A percentile compares a stretch with the other conserved stretches of the same genome.
Conservation (phyloP, 2,113 vertebrate genomes). For the Calyptommatus sinebrachiatus region DNA sequence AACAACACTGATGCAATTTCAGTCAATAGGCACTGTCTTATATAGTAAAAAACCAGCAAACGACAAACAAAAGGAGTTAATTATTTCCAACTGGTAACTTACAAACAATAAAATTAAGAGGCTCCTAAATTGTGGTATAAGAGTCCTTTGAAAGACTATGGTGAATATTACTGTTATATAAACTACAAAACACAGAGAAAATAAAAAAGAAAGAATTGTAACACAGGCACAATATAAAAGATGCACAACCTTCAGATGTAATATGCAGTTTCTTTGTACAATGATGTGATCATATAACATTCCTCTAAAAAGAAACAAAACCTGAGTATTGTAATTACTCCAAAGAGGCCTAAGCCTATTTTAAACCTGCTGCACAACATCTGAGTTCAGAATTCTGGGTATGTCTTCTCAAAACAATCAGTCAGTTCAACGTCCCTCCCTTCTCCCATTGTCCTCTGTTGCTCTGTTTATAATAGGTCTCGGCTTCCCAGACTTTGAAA, state of each 20-base stretch:
- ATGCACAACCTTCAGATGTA: neutral
- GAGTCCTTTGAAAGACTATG: neutral
- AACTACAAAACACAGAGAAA: neutral
- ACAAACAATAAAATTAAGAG: neutral
- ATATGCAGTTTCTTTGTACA: neutral
- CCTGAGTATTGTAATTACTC: neutral
- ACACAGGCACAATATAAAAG: neutral
- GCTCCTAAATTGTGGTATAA: neutral
- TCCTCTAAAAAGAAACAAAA: neutral
- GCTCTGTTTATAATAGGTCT: conserved; percentile 67
- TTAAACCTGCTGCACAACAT: conserved; percentile 47
- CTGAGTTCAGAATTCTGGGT: conserved; percentile 57
- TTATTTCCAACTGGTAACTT: neutral
- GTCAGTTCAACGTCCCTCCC: conserved; percentile 46
- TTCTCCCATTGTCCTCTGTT: conserved; percentile 39
- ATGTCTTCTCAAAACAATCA: conserved; percentile 70
- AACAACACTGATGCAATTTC: conserved; percentile 13
- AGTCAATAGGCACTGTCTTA: conserved; percentile 1
- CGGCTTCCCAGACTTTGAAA: conserved; percentile 68
- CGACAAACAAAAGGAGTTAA: neutral
- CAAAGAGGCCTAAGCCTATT: conserved; percentile 33
- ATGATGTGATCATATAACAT: neutral
- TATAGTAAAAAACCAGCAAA: neutral
- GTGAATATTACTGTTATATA: neutral
- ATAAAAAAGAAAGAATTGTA: conserved; percentile 1